Percentiles rank a stretch among this genome's conserved stretches.
Conservation (phyloP, 2,113 vertebrate genomes). For the Acanthochromis polyacanthus region DNA sequence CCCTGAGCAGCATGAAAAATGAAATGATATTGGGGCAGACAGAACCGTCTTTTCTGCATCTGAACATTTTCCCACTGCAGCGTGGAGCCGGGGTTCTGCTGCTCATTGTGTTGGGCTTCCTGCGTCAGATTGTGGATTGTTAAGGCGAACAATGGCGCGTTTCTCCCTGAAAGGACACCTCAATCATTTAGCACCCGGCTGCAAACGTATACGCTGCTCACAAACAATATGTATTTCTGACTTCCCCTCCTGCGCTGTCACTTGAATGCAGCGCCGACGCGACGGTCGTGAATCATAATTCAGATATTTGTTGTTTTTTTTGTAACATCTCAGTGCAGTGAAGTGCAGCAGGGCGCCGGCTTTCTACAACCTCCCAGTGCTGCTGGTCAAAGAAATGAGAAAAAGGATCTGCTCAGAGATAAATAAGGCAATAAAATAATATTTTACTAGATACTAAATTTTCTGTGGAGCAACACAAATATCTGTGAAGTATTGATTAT, state of each 20-base stretch:
- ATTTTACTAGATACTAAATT: too few species aligned
- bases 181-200: slow-evolving; percentile 65
- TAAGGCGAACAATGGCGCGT: slow-evolving; percentile 73
- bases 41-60: too few species aligned
- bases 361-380: slow-evolving; percentile 26
- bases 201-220: slow-evolving; percentile 45
- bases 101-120: slow-evolving; percentile 80
- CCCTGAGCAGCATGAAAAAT: too few species aligned
- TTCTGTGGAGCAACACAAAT: too few species aligned
- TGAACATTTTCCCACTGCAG: slow-evolving; percentile 70
- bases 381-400: slow-evolving; percentile 7
- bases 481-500: too few species aligned
- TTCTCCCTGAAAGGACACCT: slow-evolving; percentile 76
- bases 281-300: slow-evolving; percentile 56
- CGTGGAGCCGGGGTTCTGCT: slow-evolving; percentile 62
- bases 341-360: slow-evolving; percentile 34
- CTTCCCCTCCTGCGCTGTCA: slow-evolving; percentile 12
- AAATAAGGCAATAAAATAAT: too few species aligned
- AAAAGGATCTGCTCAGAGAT: slow-evolving; percentile 15
- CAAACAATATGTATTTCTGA: slow-evolving; percentile 59
- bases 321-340: slow-evolving; percentile 9
- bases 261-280: slow-evolving; percentile 43
- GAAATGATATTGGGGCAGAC: too few species aligned
- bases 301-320: slow-evolving; percentile 30
- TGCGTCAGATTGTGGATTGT: slow-evolving; percentile 79